phyloP scores from a whole-genome alignment of 2,797 vertebrate genomes.

The Danionella dracula region DNA sequence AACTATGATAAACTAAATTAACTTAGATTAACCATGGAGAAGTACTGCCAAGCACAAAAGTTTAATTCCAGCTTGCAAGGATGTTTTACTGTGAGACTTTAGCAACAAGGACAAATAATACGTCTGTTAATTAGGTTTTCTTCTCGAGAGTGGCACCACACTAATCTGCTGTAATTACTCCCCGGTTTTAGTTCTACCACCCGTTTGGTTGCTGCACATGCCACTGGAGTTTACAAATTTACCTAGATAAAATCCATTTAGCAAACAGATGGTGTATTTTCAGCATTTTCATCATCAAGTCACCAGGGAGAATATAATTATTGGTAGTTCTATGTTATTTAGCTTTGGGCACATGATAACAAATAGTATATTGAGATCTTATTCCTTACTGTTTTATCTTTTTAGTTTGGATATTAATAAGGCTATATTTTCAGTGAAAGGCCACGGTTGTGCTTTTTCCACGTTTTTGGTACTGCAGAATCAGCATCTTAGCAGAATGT shows the following conservation, averaged over 20 bases:
- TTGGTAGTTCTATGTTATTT: no score
- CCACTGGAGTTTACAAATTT: background rate
- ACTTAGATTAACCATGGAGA: no score
- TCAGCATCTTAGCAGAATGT: background rate
- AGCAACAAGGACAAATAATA: conserved; percentile 9
- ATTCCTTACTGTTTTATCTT: no score
- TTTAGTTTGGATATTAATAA: no score
- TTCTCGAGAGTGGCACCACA: conserved; percentile 1
- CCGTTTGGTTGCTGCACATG: background rate
- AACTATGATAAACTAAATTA: background rate
- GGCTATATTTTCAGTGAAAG: no score
- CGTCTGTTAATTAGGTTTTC: conserved; percentile 19
- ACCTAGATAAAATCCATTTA: background rate
- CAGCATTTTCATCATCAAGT: background rate
- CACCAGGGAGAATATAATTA: background rate
- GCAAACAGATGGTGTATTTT: background rate
- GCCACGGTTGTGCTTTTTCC: background rate
- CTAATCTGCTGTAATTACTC: conserved; percentile 30
- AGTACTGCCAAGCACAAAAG: background rate
- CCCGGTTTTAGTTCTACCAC: conserved; percentile 17
- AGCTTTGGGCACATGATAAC: no score
- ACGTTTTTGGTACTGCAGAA: background rate
- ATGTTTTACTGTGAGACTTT: background rate
- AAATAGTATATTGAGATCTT: no score
- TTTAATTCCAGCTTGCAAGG: background rate